Percentiles rank a stretch among this genome's conserved stretches.
phyloP scores from a whole-genome alignment of 2,113 vertebrate genomes.

The Ceratotherium simum region DNA sequence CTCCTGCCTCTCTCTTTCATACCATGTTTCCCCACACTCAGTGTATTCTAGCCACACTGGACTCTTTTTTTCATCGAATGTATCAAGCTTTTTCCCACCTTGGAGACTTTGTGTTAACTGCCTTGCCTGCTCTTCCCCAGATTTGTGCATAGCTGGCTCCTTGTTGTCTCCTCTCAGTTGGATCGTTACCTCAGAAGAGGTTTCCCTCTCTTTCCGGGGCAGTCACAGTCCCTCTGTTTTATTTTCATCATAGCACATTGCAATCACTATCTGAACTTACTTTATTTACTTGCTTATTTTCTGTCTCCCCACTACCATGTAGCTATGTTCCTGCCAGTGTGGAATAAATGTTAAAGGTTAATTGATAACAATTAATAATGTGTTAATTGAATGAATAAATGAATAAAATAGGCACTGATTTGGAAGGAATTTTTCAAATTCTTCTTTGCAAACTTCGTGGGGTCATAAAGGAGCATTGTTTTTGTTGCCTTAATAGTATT shows the following conservation, averaged over 20 bases:
- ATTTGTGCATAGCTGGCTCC: neutral
- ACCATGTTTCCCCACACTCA: neutral
- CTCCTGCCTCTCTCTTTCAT: neutral
- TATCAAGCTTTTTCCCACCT: neutral
- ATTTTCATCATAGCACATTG: neutral
- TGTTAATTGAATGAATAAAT: neutral
- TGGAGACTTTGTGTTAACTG: neutral
- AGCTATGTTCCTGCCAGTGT: neutral
- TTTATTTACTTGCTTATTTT: neutral
- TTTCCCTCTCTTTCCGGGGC: neutral
- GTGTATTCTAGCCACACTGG: neutral
- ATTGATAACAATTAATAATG: neutral
- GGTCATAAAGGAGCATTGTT: neutral
- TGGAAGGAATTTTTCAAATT: neutral
- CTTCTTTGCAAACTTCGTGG: neutral
- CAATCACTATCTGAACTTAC: neutral
- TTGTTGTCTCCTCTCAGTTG: neutral
- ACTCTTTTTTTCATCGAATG: neutral
- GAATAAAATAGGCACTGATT: neutral
- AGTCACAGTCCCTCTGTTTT: neutral
- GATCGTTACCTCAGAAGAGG: neutral
- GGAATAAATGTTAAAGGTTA: neutral
- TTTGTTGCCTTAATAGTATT: slow-evolving; percentile 24
- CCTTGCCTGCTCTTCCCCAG: neutral
- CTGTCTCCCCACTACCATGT: neutral